These are phyloP conservation scores for Erythrocercus mccallii DNA, from an alignment of 2,113 vertebrate species.

Conservation along the genomic window DNA sequence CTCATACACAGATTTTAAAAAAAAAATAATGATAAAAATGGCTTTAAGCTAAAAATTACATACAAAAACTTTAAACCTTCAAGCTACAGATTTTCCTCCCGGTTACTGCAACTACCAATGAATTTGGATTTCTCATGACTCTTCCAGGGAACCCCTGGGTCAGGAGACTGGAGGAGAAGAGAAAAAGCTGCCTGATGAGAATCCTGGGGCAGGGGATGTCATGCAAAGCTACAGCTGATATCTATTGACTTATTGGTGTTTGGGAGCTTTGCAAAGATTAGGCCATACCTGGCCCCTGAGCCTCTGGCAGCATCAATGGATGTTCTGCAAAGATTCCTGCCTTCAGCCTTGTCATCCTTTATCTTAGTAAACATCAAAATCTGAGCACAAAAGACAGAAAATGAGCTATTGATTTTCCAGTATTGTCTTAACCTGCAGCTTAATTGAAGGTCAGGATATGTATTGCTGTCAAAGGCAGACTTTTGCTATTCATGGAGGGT, in stretches of 20 bases:
- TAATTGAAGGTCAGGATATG: constrained; percentile 92
- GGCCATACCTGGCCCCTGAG: constrained; percentile 39
- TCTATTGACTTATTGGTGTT: constrained; percentile 44
- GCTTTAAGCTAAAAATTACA: background rate
- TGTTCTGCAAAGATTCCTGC: constrained; percentile 67
- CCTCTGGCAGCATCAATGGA: constrained; percentile 69
- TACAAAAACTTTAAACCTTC: background rate
- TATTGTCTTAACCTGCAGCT: constrained; percentile 88
- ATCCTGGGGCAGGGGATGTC: background rate
- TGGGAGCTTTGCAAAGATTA: constrained; percentile 64
- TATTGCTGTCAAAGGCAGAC: constrained; percentile 78
- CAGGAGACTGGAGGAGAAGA: background rate
- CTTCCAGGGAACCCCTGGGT: background rate
- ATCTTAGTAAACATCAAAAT: constrained; percentile 90
- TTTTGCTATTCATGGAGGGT: constrained; percentile 39
- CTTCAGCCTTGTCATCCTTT: constrained; percentile 81
- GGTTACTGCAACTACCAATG: background rate
- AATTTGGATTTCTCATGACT: background rate
- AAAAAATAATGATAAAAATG: background rate
- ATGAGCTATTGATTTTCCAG: constrained; percentile 91
- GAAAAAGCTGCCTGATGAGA: background rate
- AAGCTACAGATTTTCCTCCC: background rate
- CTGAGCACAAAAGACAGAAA: constrained; percentile 87
- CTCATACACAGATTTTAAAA: background rate
- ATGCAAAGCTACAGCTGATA: background rate